A percentile compares a stretch with the other conserved stretches of the same genome.
Conservation (phyloP, 2,113 vertebrate genomes). For the Planiliza haematocheilus region DNA sequence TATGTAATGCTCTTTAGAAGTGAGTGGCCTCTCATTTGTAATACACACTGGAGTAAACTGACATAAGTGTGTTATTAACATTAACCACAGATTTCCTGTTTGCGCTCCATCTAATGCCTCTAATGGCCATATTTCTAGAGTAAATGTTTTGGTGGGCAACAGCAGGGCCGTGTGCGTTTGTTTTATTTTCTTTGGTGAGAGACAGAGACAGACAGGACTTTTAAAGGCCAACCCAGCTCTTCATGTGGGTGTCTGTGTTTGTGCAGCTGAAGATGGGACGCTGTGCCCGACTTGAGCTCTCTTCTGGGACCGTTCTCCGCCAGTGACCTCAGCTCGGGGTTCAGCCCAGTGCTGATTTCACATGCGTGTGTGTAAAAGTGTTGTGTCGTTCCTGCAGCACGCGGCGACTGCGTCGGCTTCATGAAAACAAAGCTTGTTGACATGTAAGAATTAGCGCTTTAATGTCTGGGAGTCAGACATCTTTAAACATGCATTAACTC, state of each 20-base stretch:
- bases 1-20: slow-evolving; percentile 15
- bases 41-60: slow-evolving; percentile 22
- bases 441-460: slow-evolving; percentile 22
- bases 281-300: too few relatives aligned
- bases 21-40: slow-evolving; percentile 23
- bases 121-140: slow-evolving; percentile 44
- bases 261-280: slow-evolving; percentile 61
- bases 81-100: slow-evolving; percentile 58
- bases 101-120: slow-evolving; percentile 40
- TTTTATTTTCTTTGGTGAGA: slow-evolving; percentile 45
- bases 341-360: slow-evolving; percentile 59
- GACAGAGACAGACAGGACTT: slow-evolving; percentile 7
- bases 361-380: slow-evolving; percentile 40
- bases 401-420: slow-evolving; percentile 25
- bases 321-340: slow-evolving; percentile 62
- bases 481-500: slow-evolving; percentile 72
- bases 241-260: slow-evolving; percentile 67
- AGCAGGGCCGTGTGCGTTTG: slow-evolving; percentile 18
- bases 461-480: slow-evolving; percentile 49
- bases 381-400: slow-evolving; percentile 19
- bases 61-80: slow-evolving; percentile 41
- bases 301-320: slow-evolving; percentile 25
- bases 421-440: slow-evolving; percentile 27
- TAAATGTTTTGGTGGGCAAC: slow-evolving; percentile 30
- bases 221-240: slow-evolving; percentile 16